Base-by-base conservation (phyloP, 1,140 invertebrate species). In the Megathymus violae region DNA sequence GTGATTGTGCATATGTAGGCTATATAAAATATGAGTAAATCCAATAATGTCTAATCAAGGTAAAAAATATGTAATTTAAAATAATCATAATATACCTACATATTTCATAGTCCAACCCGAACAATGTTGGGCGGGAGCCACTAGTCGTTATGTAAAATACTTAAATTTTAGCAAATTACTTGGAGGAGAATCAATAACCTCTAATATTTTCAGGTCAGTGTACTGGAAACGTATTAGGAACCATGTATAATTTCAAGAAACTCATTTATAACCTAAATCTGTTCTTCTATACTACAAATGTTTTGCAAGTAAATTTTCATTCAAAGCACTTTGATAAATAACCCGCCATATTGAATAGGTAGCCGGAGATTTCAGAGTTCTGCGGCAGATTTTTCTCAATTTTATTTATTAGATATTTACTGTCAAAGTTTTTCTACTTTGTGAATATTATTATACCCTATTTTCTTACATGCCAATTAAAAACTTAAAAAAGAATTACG, bases 231-330 rank as follows among this genome's bases (percentile, higher is more conserved):
- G 27, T 31, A 7, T 31, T 7, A 1, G 27, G 27, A 58, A 14
- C 40, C 40, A 41, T 36, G 31, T 25, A 34, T 27, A 31, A 14
- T 40, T 58, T 43, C 13, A 17, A 31, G 27, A 7, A 46, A 22
- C 27, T 58, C 54, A 44, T 58, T 58, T 58, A 58, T 25, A 46
- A 27, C 44, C 31, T 34, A 44, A 22, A 4, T 36, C 27, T 34
- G 22, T 58, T 58, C 16, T 27, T 50, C n/a, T 16, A 50, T 34
- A 50, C 47, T 50, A 34, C 46, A 46, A 59, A 31, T 46, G 27
- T 59, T 44, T 16, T 41, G 16, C n/a, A 14, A 59, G 54, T 34
- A 59, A 47, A 47, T 59, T 59, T 59, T 59, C 54, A 36, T 59
- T 59, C 27, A 47, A 15, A 58, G 38, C 3, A 2, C 41, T 47